phyloP scores from a whole-genome alignment of 2,113 vertebrate genomes.

The Bambusicola thoracicus region DNA sequence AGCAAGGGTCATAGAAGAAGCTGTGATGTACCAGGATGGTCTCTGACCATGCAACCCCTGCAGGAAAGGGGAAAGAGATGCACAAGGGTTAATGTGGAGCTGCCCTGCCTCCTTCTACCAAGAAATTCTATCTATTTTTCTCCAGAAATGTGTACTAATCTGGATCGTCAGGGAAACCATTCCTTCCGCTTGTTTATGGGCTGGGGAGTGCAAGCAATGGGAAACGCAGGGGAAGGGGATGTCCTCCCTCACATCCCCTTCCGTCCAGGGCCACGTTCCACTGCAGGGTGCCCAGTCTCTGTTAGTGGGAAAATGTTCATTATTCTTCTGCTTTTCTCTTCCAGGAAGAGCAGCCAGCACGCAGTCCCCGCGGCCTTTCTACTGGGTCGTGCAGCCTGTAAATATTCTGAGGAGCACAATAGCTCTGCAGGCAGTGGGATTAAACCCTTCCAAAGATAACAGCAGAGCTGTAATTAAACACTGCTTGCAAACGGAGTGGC shows the following conservation, averaged over 20 bases:
- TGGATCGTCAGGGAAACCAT: background rate
- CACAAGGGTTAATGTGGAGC: background rate
- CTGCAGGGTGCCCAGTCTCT: background rate
- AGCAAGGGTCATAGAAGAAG: background rate
- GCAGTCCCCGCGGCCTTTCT: background rate
- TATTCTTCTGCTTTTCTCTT: background rate
- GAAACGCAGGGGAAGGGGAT: background rate
- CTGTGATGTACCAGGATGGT: background rate
- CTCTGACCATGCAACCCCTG: background rate
- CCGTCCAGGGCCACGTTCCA: background rate
- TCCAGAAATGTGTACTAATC: background rate
- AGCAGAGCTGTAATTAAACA: background rate
- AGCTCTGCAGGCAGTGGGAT: background rate
- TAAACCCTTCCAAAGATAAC: background rate
- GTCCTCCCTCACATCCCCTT: background rate
- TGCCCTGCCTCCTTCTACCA: background rate
- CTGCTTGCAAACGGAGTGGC: background rate
- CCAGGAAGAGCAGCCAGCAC: background rate
- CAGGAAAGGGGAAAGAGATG: background rate
- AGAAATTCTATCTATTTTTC: background rate
- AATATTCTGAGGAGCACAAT: background rate
- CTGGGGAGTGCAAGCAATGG: background rate
- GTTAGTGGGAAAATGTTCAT: background rate
- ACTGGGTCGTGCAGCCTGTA: accelerated
- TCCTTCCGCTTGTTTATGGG: background rate